These are phyloP conservation scores for Entomyzon cyanotis DNA, from an alignment of 2,113 vertebrate genomes.

Conservation along the genomic window DNA sequence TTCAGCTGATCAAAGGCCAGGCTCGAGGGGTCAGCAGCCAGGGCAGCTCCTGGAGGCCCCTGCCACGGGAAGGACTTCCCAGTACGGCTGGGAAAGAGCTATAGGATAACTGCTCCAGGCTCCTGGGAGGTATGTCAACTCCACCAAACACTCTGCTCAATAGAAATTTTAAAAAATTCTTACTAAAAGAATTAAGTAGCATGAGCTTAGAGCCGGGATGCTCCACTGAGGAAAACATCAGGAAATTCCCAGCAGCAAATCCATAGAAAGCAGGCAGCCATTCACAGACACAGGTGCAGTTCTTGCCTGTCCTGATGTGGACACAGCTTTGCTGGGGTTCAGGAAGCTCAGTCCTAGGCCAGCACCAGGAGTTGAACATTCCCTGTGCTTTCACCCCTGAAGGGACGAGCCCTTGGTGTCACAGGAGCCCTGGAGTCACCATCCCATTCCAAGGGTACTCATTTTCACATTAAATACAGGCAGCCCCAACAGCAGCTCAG, in stretches of 20 bases:
- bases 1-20: neutral
- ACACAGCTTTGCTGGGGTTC: neutral
- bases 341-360: neutral
- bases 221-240: fast-evolving
- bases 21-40: neutral
- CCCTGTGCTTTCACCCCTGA: fast-evolving
- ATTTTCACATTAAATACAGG: fast-evolving
- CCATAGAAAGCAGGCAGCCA: neutral
- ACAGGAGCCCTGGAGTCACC: fast-evolving
- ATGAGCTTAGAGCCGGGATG: fast-evolving
- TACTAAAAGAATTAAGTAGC: neutral
- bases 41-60: neutral
- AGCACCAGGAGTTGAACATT: neutral
- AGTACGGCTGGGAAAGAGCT: neutral
- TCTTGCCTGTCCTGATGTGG: no score
- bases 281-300: fast-evolving
- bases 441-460: neutral
- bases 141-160: neutral
- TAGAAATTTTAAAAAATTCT: fast-evolving
- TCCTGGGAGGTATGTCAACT: neutral
- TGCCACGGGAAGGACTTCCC: neutral
- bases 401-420: neutral
- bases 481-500: neutral
- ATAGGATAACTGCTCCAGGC: neutral
- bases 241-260: neutral